Conservation (phyloP, 2,797 vertebrate genomes). For the Microcaecilia unicolor region DNA sequence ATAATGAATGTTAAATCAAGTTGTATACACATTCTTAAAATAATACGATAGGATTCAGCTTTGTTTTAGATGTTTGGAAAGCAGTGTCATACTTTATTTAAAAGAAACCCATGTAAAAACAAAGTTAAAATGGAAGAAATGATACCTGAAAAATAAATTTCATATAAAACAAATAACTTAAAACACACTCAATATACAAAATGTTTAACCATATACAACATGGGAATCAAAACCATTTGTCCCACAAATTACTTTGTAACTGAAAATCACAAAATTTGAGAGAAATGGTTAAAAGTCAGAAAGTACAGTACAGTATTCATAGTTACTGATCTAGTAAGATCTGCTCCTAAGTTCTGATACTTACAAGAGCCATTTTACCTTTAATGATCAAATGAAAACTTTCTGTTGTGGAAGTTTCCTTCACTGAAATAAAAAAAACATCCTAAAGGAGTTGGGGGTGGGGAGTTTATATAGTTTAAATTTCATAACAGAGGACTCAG, state of each 20-base stretch:
- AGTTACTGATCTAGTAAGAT: constrained; percentile 20
- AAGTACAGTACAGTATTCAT: constrained; percentile 24
- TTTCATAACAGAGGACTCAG: neutral
- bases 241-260: constrained; percentile 47
- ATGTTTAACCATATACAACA: constrained; percentile 63
- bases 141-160: constrained; percentile 73
- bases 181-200: constrained; percentile 67
- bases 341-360: constrained; percentile 17
- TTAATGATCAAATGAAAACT: constrained; percentile 33
- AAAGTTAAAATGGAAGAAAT: constrained; percentile 69
- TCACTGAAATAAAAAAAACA: too few relatives aligned
- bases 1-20: too few relatives aligned
- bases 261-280: constrained; percentile 40
- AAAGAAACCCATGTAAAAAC: constrained; percentile 84
- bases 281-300: constrained; percentile 9
- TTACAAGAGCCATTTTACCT: constrained; percentile 22
- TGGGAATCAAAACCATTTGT: constrained; percentile 51
- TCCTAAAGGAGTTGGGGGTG: too few relatives aligned
- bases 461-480: too few relatives aligned
- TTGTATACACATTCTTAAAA: constrained; percentile 46
- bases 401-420: constrained; percentile 8
- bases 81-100: constrained; percentile 74
- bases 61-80: constrained; percentile 62
- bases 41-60: constrained; percentile 61
- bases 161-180: constrained; percentile 72